Percentiles rank a stretch among this genome's conserved stretches.
Conservation (phyloP, 2,888 invertebrate genomes). For the Dendrolimus houi region DNA sequence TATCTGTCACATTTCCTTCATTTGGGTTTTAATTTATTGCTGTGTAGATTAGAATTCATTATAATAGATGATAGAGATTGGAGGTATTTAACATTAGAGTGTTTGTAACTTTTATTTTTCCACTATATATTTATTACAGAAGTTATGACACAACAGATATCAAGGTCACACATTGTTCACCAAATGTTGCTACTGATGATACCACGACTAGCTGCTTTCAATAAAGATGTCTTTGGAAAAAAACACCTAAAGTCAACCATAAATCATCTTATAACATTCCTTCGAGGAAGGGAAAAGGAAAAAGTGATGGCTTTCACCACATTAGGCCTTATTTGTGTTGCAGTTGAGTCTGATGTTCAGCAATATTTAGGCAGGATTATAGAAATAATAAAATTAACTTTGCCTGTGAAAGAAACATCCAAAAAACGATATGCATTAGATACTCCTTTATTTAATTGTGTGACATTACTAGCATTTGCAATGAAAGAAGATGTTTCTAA, state of each 20-base stretch:
- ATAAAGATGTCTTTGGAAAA: conserved; percentile 85
- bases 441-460: conserved; percentile 93
- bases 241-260: conserved; percentile 86
- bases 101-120: background rate
- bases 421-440: conserved; percentile 86
- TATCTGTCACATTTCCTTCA: too few species aligned
- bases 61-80: too few species aligned
- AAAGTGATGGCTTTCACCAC: conserved; percentile 92
- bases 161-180: conserved; percentile 88
- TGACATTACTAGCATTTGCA: conserved; percentile 94
- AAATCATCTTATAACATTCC: conserved; percentile 84
- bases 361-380: conserved; percentile 88
- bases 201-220: conserved; percentile 95
- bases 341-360: conserved; percentile 88
- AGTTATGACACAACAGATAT: conserved; percentile 88
- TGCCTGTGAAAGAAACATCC: conserved; percentile 86
- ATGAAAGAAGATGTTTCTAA: conserved; percentile 85
- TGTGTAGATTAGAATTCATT: too few species aligned
- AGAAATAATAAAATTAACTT: conserved; percentile 84
- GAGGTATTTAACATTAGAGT: too few species aligned
- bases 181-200: conserved; percentile 90
- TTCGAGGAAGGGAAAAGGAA: conserved; percentile 90
- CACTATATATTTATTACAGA: conserved; percentile 45
- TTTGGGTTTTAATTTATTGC: too few species aligned
- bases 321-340: conserved; percentile 93